Percentiles rank a stretch among this genome's conserved stretches.
These are phyloP conservation scores for Drosophila falleni DNA, from an alignment of 2,888 invertebrate species.

Conservation along the genomic window DNA sequence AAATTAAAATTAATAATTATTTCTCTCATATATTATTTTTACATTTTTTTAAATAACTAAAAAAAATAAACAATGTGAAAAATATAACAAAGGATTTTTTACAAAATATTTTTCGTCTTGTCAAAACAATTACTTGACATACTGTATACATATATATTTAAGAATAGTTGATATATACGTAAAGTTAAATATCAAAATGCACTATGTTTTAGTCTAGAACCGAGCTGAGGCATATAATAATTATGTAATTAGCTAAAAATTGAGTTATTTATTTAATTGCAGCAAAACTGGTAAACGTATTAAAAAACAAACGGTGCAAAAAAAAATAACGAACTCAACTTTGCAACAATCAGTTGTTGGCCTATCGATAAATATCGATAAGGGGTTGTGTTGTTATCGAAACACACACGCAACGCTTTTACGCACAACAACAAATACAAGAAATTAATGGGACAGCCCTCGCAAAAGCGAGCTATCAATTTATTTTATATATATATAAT, in stretches of 20 bases:
- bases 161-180: constrained; percentile 1
- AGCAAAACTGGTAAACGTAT: constrained; percentile 26
- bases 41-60: no score
- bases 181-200: constrained; percentile 41
- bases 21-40: no score
- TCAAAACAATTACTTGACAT: background rate
- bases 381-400: constrained; percentile 25
- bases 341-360: constrained; percentile 32
- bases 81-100: no score
- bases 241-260: constrained; percentile 21
- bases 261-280: constrained; percentile 19
- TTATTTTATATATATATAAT: background rate
- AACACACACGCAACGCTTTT: constrained; percentile 30
- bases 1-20: background rate
- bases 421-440: constrained; percentile 32
- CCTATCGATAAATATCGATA: constrained; percentile 43
- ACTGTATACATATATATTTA: background rate
- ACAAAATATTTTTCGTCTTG: background rate
- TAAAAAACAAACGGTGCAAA: constrained; percentile 54
- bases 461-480: constrained; percentile 3
- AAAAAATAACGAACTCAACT: constrained; percentile 26
- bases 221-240: constrained; percentile 31
- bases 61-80: no score
- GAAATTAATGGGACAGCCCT: constrained; percentile 35
- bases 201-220: constrained; percentile 62